These are phyloP conservation scores for Drosophila percnosoma DNA, from an alignment of 2,888 invertebrate species.

Conservation along the genomic window DNA sequence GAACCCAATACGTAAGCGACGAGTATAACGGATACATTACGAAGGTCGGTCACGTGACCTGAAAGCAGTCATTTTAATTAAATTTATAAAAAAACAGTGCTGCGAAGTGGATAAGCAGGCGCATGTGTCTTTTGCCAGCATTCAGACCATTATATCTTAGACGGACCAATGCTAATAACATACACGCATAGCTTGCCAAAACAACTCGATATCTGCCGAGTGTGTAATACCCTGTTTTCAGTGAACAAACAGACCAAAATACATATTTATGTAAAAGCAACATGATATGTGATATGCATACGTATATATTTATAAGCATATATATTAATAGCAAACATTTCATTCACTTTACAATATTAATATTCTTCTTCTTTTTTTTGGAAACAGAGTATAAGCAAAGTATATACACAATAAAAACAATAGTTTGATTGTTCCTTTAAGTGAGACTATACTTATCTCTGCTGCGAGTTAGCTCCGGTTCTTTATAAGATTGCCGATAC, in stretches of 20 bases:
- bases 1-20: constrained; percentile 51
- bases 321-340: neutral
- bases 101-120: constrained; percentile 52
- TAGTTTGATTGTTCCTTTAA: neutral
- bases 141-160: constrained; percentile 30
- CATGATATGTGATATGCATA: neutral
- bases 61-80: constrained; percentile 83
- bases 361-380: neutral
- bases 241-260: neutral
- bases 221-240: neutral
- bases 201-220: neutral
- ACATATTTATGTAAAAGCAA: neutral
- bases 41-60: constrained; percentile 83
- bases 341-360: neutral
- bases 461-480: neutral
- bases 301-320: neutral
- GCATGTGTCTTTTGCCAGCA: constrained; percentile 78
- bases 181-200: constrained; percentile 5
- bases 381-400: neutral
- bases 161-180: constrained; percentile 22
- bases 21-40: constrained; percentile 84
- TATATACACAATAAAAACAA: neutral
- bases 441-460: neutral
- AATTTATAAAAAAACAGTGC: constrained; percentile 82
- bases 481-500: neutral